Evolutionary conservation across 2,797 vertebrate species (phyloP).

Genomic region (Rallus crepitans): DNA sequence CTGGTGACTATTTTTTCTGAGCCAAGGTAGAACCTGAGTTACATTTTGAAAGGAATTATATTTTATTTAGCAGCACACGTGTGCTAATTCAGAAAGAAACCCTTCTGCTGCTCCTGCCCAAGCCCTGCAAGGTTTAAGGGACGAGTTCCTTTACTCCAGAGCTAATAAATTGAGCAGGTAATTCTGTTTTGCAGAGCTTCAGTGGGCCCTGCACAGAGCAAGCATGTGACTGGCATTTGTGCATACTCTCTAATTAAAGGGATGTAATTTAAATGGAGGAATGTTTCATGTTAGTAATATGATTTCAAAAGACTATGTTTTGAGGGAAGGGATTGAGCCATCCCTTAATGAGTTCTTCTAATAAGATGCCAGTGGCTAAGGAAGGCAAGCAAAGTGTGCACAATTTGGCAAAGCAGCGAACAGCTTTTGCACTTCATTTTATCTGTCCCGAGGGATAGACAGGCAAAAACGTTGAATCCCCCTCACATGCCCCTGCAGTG

Average conservation of each 20-base stretch:
- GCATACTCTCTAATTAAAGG: constrained; percentile 47
- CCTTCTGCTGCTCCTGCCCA: constrained; percentile 12
- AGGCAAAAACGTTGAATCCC: constrained; percentile 24
- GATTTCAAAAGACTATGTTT: constrained; percentile 55
- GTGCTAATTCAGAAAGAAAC: constrained; percentile 44
- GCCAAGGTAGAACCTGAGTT: constrained; percentile 20
- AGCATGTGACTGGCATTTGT: constrained; percentile 58
- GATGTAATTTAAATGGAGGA: constrained; percentile 42
- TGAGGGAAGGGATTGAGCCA: constrained; percentile 38
- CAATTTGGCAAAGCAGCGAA: constrained; percentile 46
- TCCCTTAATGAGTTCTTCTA: constrained; percentile 50
- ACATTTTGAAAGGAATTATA: constrained; percentile 58
- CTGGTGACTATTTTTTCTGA: constrained; percentile 34
- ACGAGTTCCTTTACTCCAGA: background rate
- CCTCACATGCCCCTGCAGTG: background rate
- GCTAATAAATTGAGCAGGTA: constrained; percentile 47
- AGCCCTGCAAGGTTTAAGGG: constrained; percentile 29
- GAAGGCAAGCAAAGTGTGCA: constrained; percentile 35
- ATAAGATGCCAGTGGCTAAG: constrained; percentile 56
- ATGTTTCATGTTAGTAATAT: constrained; percentile 58
- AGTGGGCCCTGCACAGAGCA: background rate
- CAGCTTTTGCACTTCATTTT: constrained; percentile 44
- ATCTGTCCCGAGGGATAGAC: constrained; percentile 45
- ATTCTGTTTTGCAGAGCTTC: constrained; percentile 27
- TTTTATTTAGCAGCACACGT: constrained; percentile 53